Conservation (phyloP, 2,888 invertebrate species). For the Caenorhabditis sp. region DNA sequence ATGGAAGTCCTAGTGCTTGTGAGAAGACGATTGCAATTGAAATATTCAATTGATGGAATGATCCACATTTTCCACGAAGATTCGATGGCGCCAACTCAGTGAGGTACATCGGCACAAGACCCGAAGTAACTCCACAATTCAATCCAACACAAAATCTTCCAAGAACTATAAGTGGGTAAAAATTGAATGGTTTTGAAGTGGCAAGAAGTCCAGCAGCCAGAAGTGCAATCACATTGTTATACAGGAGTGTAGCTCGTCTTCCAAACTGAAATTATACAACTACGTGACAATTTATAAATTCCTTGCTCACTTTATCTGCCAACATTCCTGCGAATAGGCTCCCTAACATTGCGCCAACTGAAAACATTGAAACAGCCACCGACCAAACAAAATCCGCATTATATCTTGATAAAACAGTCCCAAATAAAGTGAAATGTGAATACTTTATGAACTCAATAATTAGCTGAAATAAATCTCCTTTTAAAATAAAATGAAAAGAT, state of each 20-base stretch:
- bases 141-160: slow-evolving; percentile 77
- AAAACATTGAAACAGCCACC: slow-evolving; percentile 36
- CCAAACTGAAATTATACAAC: slow-evolving; percentile 39
- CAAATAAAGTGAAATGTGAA: slow-evolving; percentile 27
- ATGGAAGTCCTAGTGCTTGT: slow-evolving; percentile 78
- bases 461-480: slow-evolving; percentile 1
- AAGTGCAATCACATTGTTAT: slow-evolving; percentile 82
- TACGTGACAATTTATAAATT: neutral
- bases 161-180: slow-evolving; percentile 31
- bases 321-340: slow-evolving; percentile 27
- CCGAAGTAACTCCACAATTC: slow-evolving; percentile 77
- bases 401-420: slow-evolving; percentile 8
- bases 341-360: slow-evolving; percentile 36
- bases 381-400: slow-evolving; percentile 38
- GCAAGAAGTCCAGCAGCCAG: slow-evolving; percentile 79
- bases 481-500: neutral
- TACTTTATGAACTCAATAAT: slow-evolving; percentile 38
- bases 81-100: slow-evolving; percentile 86
- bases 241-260: slow-evolving; percentile 78
- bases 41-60: slow-evolving; percentile 87
- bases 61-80: slow-evolving; percentile 84
- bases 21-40: slow-evolving; percentile 85
- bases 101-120: slow-evolving; percentile 86
- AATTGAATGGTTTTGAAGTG: slow-evolving; percentile 76
- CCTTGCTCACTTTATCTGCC: slow-evolving; percentile 17